A percentile compares a stretch with the other conserved stretches of the same genome.
Evolutionary conservation across 2,113 vertebrate genomes (phyloP).

Genomic region (Aramus guarauna): DNA sequence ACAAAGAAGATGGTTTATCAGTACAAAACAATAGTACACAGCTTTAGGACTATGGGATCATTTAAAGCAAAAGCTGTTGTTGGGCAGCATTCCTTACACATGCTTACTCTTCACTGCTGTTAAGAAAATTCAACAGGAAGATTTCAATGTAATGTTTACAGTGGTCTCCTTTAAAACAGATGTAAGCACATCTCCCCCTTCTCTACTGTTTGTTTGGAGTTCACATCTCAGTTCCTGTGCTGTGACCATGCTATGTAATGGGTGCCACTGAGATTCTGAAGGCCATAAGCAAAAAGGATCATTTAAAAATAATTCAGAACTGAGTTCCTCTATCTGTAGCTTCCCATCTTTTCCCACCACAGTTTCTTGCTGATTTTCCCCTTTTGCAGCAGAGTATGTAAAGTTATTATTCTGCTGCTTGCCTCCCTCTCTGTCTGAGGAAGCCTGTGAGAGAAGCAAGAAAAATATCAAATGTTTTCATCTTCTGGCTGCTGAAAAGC

Average conservation of each 20-base stretch:
- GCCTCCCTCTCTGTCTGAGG: neutral
- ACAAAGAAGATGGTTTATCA: neutral
- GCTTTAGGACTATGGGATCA: neutral
- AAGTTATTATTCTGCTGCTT: neutral
- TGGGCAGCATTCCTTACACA: neutral
- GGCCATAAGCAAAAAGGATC: neutral
- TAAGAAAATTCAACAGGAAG: neutral
- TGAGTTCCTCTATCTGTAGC: neutral
- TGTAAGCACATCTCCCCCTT: neutral
- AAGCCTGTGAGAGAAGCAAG: neutral
- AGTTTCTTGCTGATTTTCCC: neutral
- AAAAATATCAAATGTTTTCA: neutral
- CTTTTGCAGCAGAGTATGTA: neutral
- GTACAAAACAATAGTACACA: neutral
- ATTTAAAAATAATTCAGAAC: neutral
- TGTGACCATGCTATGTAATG: neutral
- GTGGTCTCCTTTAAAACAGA: neutral
- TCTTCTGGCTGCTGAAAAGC: neutral
- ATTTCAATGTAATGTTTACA: neutral
- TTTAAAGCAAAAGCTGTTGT: neutral
- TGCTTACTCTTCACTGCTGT: neutral
- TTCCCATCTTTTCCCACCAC: neutral
- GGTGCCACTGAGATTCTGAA: neutral
- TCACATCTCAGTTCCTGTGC: neutral
- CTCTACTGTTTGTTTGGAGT: conserved; percentile 4